Percentiles rank a stretch among this genome's conserved stretches.
Conservation (phyloP, 23 tunicate genomes). For the Oikopleura albicans region DNA sequence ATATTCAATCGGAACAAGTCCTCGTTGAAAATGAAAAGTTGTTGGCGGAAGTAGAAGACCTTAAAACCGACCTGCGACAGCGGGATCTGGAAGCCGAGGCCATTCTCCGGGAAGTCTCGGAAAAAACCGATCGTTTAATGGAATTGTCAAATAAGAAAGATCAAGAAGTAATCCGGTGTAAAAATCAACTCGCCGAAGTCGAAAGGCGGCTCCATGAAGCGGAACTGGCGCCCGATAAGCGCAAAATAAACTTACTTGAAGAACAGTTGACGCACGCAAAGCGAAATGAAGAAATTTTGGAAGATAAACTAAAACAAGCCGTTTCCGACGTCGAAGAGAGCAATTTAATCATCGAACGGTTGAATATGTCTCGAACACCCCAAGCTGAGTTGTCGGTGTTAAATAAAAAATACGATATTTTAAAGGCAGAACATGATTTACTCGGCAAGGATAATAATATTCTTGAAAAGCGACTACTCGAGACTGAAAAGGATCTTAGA, state of each 20-base stretch:
- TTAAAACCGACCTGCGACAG: background rate
- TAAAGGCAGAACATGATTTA: background rate
- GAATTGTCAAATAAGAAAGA: background rate
- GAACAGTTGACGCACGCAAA: background rate
- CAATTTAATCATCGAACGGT: constrained; percentile 36
- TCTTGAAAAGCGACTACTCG: background rate
- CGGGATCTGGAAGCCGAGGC: background rate
- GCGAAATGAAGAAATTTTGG: background rate
- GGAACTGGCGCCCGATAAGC: constrained; percentile 7
- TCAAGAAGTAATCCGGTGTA: background rate
- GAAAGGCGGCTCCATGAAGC: background rate
- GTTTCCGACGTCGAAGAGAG: constrained; percentile 22
- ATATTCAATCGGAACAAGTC: background rate
- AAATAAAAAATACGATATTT: background rate
- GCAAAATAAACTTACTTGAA: background rate
- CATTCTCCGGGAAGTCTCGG: background rate
- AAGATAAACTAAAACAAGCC: constrained; percentile 21
- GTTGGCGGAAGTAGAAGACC: background rate
- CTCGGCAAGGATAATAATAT: background rate
- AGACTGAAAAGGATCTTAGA: background rate
- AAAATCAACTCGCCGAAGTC: background rate
- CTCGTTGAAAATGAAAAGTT: background rate
- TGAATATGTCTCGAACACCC: constrained; percentile 22
- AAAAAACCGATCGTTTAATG: background rate
- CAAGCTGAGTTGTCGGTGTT: background rate